phyloP scores from a whole-genome alignment of 2,113 vertebrate genomes.

The Stictonetta naevosa region DNA sequence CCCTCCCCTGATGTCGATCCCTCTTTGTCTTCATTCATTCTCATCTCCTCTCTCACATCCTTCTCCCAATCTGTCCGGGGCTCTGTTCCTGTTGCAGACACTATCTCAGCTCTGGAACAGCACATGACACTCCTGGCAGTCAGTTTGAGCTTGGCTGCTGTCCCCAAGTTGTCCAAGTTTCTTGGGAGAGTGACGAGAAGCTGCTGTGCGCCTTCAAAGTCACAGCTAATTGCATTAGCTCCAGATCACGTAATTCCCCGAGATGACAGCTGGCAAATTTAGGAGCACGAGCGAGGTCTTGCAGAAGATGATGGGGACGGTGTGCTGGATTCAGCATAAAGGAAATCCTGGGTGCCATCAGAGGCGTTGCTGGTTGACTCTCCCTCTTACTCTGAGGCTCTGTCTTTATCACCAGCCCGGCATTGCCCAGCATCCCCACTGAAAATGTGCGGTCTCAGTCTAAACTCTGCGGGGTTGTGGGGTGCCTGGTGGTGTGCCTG shows the following conservation, averaged over 20 bases:
- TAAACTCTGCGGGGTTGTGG: not conserved
- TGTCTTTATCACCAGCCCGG: not conserved
- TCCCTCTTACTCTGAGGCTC: not conserved
- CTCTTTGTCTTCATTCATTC: conserved; percentile 8
- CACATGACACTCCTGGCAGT: conserved; percentile 60
- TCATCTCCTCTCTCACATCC: not conserved
- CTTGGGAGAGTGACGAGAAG: conserved; percentile 66
- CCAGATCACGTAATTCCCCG: conserved; percentile 55
- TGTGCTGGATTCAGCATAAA: conserved; percentile 38
- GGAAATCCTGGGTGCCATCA: conserved; percentile 22
- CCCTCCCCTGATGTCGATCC: not conserved
- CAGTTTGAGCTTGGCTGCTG: conserved; percentile 56
- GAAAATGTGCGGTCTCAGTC: not conserved
- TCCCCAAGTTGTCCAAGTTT: conserved; percentile 62
- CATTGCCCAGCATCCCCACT: not conserved
- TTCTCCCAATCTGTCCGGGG: conserved; percentile 23
- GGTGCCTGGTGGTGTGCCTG: not conserved
- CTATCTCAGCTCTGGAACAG: conserved; percentile 54
- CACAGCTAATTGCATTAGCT: conserved; percentile 61
- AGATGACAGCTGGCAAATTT: conserved; percentile 66
- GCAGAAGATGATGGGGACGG: conserved; percentile 12
- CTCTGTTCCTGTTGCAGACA: conserved; percentile 7
- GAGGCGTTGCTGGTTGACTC: not conserved
- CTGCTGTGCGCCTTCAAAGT: conserved; percentile 68
- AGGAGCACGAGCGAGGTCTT: conserved; percentile 21